These are phyloP conservation scores for Cerastis leucographa DNA, from an alignment of 2,888 invertebrate genomes.

Conservation along the genomic window DNA sequence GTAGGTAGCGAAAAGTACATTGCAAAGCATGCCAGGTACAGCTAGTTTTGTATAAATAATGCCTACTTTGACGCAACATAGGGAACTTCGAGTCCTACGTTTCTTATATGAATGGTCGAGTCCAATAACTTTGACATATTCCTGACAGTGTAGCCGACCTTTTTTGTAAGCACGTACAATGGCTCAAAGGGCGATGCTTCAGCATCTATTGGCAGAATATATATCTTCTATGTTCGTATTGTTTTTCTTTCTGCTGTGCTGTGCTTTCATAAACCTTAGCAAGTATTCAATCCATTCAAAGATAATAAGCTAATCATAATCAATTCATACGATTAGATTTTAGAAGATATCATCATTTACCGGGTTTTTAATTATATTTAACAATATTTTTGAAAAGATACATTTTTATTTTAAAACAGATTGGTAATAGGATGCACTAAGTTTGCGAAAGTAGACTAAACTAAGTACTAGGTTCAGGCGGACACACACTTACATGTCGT, in stretches of 20 bases:
- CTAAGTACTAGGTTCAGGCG: neutral
- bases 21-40: too few relatives aligned
- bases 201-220: constrained; percentile 29
- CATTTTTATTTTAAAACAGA: neutral
- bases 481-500: too few relatives aligned
- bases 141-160: constrained; percentile 50
- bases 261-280: neutral
- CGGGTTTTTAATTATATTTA: neutral
- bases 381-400: neutral
- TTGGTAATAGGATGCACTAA: neutral
- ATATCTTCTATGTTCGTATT: neutral
- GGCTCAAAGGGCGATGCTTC: constrained; percentile 47
- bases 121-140: constrained; percentile 49
- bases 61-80: constrained; percentile 50
- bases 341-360: neutral
- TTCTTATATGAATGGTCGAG: too few relatives aligned
- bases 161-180: constrained; percentile 58
- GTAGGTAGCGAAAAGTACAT: too few relatives aligned
- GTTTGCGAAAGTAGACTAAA: neutral
- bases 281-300: neutral
- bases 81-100: constrained; percentile 18
- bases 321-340: neutral
- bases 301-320: neutral
- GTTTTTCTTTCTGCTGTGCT: too few relatives aligned
- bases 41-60: constrained; percentile 68